Conservation (phyloP, 2,113 vertebrate species). For the Grallaria varia region DNA sequence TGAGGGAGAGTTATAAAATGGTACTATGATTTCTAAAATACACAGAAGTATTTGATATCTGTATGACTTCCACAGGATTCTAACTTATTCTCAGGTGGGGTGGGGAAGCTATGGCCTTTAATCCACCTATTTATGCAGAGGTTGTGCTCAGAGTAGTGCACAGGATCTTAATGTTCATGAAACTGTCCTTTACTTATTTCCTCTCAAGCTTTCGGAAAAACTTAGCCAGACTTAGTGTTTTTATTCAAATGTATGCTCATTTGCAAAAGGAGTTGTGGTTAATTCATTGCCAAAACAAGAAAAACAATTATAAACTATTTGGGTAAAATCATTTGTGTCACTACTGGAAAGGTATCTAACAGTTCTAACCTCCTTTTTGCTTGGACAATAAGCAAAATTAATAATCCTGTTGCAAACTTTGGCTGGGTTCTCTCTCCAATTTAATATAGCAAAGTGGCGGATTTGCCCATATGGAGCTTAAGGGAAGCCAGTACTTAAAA, state of each 20-base stretch:
- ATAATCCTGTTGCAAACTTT: not conserved
- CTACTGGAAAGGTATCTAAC: not conserved
- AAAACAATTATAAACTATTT: not conserved
- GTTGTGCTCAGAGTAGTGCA: not conserved
- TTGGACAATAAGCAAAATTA: slow-evolving; percentile 22
- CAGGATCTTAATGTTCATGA: not conserved
- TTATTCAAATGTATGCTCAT: not conserved
- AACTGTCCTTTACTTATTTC: not conserved
- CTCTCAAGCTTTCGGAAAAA: not conserved
- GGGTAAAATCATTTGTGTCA: not conserved
- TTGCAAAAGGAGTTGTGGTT: not conserved
- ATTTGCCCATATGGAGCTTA: slow-evolving; percentile 2
- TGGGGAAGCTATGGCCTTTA: not conserved
- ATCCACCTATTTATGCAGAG: not conserved
- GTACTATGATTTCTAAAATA: not conserved
- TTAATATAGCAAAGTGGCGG: slow-evolving; percentile 2
- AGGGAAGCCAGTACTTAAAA: slow-evolving; percentile 4
- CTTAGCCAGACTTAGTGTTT: not conserved
- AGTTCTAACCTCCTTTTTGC: not conserved
- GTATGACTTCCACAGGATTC: not conserved
- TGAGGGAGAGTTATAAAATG: not conserved
- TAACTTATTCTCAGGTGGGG: not conserved
- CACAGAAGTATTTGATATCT: not conserved
- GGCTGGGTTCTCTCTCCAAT: not conserved
- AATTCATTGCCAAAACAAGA: slow-evolving; percentile 1